Evolutionary conservation across 2,113 vertebrate genomes (phyloP), one percentile per base, ranked within the genome.

Genomic region (Psittacus erithacus): DNA sequence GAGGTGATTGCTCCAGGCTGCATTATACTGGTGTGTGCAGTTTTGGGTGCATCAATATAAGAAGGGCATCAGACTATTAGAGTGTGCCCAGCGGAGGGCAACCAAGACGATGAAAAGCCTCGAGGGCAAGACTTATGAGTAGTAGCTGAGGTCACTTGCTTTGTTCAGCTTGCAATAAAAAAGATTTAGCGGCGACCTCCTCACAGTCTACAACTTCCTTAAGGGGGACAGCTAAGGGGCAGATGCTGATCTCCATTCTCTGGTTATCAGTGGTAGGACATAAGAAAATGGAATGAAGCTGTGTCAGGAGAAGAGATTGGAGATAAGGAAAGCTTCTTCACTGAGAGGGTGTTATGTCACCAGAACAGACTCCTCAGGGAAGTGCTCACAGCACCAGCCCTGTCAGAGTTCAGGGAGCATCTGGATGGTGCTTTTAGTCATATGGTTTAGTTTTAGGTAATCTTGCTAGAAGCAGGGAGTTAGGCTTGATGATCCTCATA

Each of bases 141-240:
- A 28, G 14, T 0, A 6, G 12, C 6, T 57, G 41, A 52, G 35
- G 20, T 44, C 6, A 41, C 10, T 65, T 64, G 20, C 6, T 70
- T 86, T n/a, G 3, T 29, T 75, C 33, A 46, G 1, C 28, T 79
- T 78, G 39, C 17, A 74, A 44, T 53, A 60, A 2, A 39, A 27
- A 50, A 65, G 18, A 7, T 10, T 62, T 25, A 57, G 12, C 1
- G 5, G 10, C 39, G 35, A 70, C n/a, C 13, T 75, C 18, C 14
- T 31, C 2, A 1, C 18, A 60, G 10, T 27, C 25, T 55, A 22
- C 25, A 57, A 0, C 10, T 62, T 86, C 49, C 22, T 52, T 9
- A 33, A 9, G 35, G 11, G 1, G 3, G 22, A 17, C 4, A 67
- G 19, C 0, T 0, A 16, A 57, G 13, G 2, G 5, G 15, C 8